Evolutionary conservation across 2,888 invertebrate species (phyloP).

Genomic region (Crepidodera aurea): DNA sequence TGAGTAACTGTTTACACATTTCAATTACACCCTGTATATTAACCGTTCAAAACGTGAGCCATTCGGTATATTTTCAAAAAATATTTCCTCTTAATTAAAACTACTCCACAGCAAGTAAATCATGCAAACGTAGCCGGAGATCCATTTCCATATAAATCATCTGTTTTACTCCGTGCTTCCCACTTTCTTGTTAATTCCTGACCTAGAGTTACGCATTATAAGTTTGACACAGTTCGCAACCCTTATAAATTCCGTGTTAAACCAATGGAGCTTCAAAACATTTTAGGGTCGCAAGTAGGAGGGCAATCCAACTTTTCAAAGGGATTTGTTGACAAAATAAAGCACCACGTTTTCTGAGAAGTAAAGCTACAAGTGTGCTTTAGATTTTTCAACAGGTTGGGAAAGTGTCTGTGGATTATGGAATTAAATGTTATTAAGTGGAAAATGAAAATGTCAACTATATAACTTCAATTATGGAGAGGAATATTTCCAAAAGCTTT

Average conservation of each 20-base stretch:
- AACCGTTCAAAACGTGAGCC: too few relatives aligned
- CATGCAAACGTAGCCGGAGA: not conserved
- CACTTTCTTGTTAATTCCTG: constrained; percentile 35
- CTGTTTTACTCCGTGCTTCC: constrained; percentile 22
- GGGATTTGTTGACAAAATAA: constrained; percentile 1
- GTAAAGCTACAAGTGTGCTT: not conserved
- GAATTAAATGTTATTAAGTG: too few relatives aligned
- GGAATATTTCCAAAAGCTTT: too few relatives aligned
- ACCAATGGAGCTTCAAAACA: constrained; percentile 30
- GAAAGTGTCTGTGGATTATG: too few relatives aligned
- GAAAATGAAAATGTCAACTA: too few relatives aligned
- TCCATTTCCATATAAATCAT: constrained; percentile 14
- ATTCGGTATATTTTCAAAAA: too few relatives aligned
- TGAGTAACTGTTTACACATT: too few relatives aligned
- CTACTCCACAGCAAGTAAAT: too few relatives aligned
- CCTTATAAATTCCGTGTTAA: constrained; percentile 37
- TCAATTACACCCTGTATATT: too few relatives aligned
- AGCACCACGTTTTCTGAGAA: not conserved
- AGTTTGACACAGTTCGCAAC: constrained; percentile 45
- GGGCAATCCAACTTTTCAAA: constrained; percentile 12
- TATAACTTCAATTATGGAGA: too few relatives aligned
- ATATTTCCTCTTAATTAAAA: too few relatives aligned
- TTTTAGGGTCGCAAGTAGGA: constrained; percentile 22
- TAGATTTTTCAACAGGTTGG: not conserved
- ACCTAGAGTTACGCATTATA: constrained; percentile 38